Conservation (phyloP, 2,888 invertebrate genomes). For the Noctua comes region DNA sequence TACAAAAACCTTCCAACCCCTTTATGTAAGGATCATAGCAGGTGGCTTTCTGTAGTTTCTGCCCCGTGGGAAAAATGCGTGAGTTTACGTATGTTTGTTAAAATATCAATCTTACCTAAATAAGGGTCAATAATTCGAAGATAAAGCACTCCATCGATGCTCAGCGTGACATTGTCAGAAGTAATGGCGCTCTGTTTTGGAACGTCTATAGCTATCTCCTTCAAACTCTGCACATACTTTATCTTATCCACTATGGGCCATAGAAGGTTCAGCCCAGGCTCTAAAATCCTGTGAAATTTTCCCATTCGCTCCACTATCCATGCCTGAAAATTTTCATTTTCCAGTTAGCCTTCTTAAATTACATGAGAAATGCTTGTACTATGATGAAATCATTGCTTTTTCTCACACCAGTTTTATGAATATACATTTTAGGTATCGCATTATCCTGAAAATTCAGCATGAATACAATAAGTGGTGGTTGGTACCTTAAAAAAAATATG, state of each 20-base stretch:
- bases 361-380: neutral
- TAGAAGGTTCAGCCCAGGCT: constrained; percentile 98
- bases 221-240: constrained; percentile 99
- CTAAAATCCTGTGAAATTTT: constrained; percentile 97
- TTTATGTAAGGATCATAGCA: too few species aligned
- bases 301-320: constrained; percentile 99
- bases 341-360: neutral
- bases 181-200: constrained; percentile 99
- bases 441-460: neutral
- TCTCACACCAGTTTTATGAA: neutral
- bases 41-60: too few species aligned
- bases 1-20: too few species aligned
- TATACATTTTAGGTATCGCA: neutral
- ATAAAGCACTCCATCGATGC: constrained; percentile 99
- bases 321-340: constrained; percentile 91
- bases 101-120: constrained; percentile 89
- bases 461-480: too few species aligned
- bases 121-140: constrained; percentile 98
- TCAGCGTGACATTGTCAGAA: constrained; percentile 98
- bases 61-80: neutral
- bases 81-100: neutral
- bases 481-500: neutral
- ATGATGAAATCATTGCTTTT: neutral
- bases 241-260: constrained; percentile 97
- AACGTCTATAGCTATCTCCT: constrained; percentile 99